Evolutionary conservation across 2,113 vertebrate species (phyloP).

Genomic region (Alces alces): DNA sequence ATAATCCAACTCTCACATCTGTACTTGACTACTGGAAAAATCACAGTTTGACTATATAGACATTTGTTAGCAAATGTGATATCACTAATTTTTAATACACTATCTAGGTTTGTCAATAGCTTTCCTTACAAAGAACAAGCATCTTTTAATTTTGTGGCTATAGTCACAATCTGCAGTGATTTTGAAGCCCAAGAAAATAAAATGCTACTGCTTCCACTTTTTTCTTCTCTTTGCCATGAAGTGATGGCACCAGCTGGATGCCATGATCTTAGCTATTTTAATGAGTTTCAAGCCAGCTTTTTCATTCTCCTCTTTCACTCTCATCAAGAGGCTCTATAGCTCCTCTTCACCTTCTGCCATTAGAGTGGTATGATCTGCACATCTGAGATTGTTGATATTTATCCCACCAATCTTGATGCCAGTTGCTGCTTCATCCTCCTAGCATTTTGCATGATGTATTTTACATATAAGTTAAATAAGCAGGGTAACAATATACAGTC

Average conservation of each 20-base stretch:
- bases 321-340: neutral
- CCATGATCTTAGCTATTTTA: neutral
- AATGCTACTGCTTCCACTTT: neutral
- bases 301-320: neutral
- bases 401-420: neutral
- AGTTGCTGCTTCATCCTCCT: neutral
- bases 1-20: neutral
- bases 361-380: neutral
- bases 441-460: neutral
- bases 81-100: neutral
- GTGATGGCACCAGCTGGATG: neutral
- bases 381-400: neutral
- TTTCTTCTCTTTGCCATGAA: neutral
- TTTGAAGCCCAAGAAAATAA: neutral
- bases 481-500: neutral
- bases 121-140: neutral
- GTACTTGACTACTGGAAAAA: neutral
- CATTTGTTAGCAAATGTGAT: neutral
- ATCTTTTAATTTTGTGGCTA: neutral
- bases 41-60: neutral
- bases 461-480: neutral
- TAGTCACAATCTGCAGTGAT: neutral
- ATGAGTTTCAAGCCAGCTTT: neutral
- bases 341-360: neutral
- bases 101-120: neutral